A percentile compares a stretch with the other conserved stretches of the same genome.
These are phyloP conservation scores for Ganaspis brasiliensis DNA, from an alignment of 2,888 invertebrate species.

Conservation along the genomic window DNA sequence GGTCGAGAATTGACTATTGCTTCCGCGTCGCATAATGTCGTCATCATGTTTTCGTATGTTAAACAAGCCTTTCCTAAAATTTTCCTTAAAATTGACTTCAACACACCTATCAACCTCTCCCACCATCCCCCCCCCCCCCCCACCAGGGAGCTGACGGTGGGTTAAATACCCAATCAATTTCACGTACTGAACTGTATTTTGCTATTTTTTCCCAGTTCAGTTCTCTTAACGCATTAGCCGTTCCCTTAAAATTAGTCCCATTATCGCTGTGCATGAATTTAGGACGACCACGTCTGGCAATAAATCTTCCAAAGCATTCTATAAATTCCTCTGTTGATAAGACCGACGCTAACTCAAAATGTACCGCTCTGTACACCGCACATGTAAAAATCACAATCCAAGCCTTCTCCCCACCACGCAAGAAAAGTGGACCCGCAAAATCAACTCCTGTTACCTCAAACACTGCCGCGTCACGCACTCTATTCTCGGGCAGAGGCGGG, in stretches of 20 bases:
- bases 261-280: background rate
- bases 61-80: slow-evolving; percentile 49
- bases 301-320: background rate
- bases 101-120: slow-evolving; percentile 67
- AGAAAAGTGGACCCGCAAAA: slow-evolving; percentile 71
- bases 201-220: background rate
- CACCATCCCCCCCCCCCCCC: slow-evolving; percentile 43
- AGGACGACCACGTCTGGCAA: background rate
- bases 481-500: slow-evolving; percentile 51
- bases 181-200: slow-evolving; percentile 49
- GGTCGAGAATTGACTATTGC: slow-evolving; percentile 73
- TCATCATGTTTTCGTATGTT: slow-evolving; percentile 64
- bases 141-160: slow-evolving; percentile 51
- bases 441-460: slow-evolving; percentile 70
- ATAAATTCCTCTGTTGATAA: background rate
- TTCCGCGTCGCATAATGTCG: slow-evolving; percentile 70
- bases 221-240: background rate
- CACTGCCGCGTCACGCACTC: slow-evolving; percentile 61
- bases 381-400: background rate
- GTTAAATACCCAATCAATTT: slow-evolving; percentile 63
- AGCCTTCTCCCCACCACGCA: slow-evolving; percentile 60
- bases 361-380: background rate
- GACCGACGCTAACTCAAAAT: background rate
- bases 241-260: background rate
- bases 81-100: slow-evolving; percentile 67